A percentile compares a stretch with the other conserved stretches of the same genome.
phyloP scores from a whole-genome alignment of 2,797 vertebrate species.

The Poecile montanus region DNA sequence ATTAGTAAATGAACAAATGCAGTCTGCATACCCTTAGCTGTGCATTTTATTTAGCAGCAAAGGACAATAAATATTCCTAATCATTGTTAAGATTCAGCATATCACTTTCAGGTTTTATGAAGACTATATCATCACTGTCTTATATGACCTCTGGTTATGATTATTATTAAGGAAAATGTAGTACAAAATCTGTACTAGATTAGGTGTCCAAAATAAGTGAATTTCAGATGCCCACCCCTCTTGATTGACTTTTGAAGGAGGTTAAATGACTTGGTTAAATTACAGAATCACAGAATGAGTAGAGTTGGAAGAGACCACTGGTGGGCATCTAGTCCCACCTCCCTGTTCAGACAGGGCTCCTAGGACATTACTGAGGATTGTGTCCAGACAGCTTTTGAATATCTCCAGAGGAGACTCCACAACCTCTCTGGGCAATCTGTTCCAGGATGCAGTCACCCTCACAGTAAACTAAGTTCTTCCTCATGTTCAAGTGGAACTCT shows the following conservation, averaged over 20 bases:
- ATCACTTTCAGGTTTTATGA: neutral
- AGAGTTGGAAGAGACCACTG: neutral
- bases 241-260: neutral
- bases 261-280: neutral
- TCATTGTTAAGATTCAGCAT: neutral
- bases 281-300: neutral
- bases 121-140: neutral
- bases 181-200: neutral
- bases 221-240: neutral
- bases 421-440: neutral
- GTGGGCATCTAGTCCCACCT: neutral
- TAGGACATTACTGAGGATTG: neutral
- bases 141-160: neutral
- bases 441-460: fast-evolving
- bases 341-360: neutral
- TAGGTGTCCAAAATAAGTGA: neutral
- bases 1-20: neutral
- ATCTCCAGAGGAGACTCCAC: neutral
- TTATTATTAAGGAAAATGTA: neutral
- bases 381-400: neutral
- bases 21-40: neutral
- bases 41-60: neutral
- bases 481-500: neutral
- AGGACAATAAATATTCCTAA: neutral
- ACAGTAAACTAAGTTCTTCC: neutral